Evolutionary conservation across 2,888 invertebrate species (phyloP).

Genomic region (Cosmia trapezina): DNA sequence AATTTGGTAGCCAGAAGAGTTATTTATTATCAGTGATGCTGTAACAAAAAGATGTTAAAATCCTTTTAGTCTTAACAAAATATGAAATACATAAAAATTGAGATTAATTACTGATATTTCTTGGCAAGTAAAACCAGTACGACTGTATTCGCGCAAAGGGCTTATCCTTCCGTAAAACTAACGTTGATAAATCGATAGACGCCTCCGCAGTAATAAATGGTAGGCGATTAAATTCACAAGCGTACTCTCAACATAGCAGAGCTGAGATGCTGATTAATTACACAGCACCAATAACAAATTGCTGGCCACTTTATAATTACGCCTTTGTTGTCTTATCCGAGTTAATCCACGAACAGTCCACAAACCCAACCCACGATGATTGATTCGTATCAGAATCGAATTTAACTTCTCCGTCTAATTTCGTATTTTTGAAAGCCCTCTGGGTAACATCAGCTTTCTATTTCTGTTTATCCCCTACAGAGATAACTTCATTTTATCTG

Average conservation of each 20-base stretch:
- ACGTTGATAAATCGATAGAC: slow-evolving; percentile 60
- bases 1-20: background rate
- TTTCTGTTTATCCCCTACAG: slow-evolving; percentile 41
- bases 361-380: slow-evolving; percentile 52
- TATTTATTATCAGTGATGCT: slow-evolving; percentile 5
- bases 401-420: slow-evolving; percentile 47
- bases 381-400: slow-evolving; percentile 54
- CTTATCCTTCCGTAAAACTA: slow-evolving; percentile 49
- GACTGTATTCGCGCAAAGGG: slow-evolving; percentile 32
- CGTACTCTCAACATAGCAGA: slow-evolving; percentile 59
- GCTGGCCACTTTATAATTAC: slow-evolving; percentile 63
- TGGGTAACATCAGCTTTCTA: slow-evolving; percentile 30
- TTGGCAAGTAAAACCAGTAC: slow-evolving; percentile 41
- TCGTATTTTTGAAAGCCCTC: slow-evolving; percentile 34
- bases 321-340: slow-evolving; percentile 64
- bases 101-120: slow-evolving; percentile 56
- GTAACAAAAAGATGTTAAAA: slow-evolving; percentile 6
- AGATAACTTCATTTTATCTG: slow-evolving; percentile 42
- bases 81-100: slow-evolving; percentile 40
- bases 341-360: slow-evolving; percentile 55
- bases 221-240: slow-evolving; percentile 61
- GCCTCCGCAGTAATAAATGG: slow-evolving; percentile 54
- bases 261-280: slow-evolving; percentile 69
- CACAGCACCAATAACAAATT: slow-evolving; percentile 68
- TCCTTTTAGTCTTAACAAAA: slow-evolving; percentile 22